Conservation (phyloP, 2,888 invertebrate genomes). For the Chironomus riparius region DNA sequence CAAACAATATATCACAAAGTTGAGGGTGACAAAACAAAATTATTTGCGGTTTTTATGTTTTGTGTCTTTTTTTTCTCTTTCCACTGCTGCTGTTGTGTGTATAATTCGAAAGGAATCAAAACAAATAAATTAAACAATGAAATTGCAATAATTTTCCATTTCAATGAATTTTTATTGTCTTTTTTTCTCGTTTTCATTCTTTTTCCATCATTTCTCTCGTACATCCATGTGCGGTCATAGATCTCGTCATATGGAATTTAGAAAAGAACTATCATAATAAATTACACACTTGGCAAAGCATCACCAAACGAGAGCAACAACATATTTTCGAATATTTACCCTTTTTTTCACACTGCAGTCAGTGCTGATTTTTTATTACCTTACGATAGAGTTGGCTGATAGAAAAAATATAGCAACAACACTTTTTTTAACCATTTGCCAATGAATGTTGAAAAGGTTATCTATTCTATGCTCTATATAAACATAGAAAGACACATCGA, state of each 20-base stretch:
- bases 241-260: neutral
- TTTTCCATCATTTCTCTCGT: neutral
- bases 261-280: slow-evolving; percentile 25
- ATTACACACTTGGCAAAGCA: slow-evolving; percentile 19
- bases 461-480: neutral
- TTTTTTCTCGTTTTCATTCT: neutral
- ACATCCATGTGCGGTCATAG: neutral
- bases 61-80: neutral
- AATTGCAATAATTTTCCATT: slow-evolving; percentile 28
- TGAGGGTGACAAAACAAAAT: slow-evolving; percentile 24
- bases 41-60: slow-evolving; percentile 23
- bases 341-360: slow-evolving; percentile 6
- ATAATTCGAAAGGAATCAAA: slow-evolving; percentile 5
- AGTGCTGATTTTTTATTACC: slow-evolving; percentile 18
- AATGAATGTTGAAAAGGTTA: slow-evolving; percentile 19
- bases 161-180: neutral
- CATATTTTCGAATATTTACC: neutral
- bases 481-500: neutral
- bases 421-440: neutral
- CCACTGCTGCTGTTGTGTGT: too few relatives aligned
- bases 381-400: slow-evolving; percentile 23
- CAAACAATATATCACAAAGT: neutral
- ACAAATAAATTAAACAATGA: slow-evolving; percentile 26
- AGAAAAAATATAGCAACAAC: neutral
- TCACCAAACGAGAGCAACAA: neutral